Base-by-base conservation (phyloP, 2,888 invertebrate species). In the Bugula neritina region DNA sequence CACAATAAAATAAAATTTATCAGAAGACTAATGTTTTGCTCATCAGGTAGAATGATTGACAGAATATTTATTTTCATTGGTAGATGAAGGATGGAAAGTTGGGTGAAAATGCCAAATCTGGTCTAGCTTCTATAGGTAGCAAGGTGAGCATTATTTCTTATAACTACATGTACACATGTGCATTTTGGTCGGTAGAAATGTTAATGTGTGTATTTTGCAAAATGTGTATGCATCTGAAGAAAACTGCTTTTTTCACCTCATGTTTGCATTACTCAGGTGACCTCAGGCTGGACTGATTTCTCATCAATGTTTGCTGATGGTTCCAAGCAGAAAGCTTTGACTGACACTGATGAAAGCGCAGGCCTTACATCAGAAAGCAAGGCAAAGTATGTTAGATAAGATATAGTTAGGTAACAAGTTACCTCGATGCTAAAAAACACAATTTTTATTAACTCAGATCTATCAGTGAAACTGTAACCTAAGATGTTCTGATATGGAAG, bases 1-100 rank as follows among this genome's bases (percentile, higher is more conserved):
- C n/a, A n/a, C n/a, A n/a, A n/a, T n/a, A n/a, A 78, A 90, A 90
- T 88, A 90, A 43, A 43, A 43, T 43, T 43, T 43, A 43, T 43
- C 17, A 10, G 43, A 10, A 43, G 43, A 43, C 43, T n/a, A n/a
- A n/a, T 43, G 43, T 5, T 43, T 43, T 5, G 10, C 43, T 43
- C 43, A 43, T 10, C 43, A 43, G 17, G 43, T 43, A 17, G 5
- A 10, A 43, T 43, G 5, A 43, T 17, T 17, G 17, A 43, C 43
- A 10, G 5, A 17, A 43, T 43, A 17, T 43, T 5, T 43, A 43
- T 17, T 43, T 43, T 43, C n/a, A 29, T 35, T 69, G 57, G 35
- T 72, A 77, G 77, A 76, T 77, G 35, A 73, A 73, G 70, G 77
- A 77, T 58, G 77, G 77, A 29, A 76, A 76, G 55, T 43, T 78